Evolutionary conservation across 2,888 invertebrate species (phyloP).

Genomic region (Lacanobia oleracea): DNA sequence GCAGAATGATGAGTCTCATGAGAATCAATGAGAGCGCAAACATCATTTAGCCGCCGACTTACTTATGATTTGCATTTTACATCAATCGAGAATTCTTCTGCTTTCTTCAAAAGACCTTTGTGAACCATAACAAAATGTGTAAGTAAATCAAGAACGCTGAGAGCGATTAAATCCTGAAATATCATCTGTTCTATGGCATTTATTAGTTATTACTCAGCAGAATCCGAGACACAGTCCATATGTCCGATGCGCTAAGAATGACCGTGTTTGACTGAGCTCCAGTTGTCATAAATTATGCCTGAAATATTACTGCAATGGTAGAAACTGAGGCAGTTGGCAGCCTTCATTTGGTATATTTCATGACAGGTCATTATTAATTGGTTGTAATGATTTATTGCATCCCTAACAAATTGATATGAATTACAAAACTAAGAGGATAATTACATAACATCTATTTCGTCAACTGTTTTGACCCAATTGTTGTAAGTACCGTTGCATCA

Average conservation of each 20-base stretch:
- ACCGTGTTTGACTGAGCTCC: conserved; percentile 35
- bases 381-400: conserved; percentile 19
- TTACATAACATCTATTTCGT: conserved; percentile 5
- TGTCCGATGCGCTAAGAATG: conserved; percentile 22
- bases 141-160: conserved; percentile 3
- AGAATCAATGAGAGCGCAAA: not conserved
- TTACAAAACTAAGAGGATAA: conserved; percentile 4
- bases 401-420: conserved; percentile 20
- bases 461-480: conserved; percentile 8
- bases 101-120: not conserved
- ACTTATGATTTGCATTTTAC: not conserved
- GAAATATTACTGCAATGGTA: conserved; percentile 43
- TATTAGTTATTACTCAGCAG: conserved; percentile 12
- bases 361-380: conserved; percentile 36
- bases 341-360: conserved; percentile 18
- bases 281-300: conserved; percentile 48
- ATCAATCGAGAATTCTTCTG: not conserved
- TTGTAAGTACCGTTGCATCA: not conserved
- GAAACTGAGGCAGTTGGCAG: conserved; percentile 31
- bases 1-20: not conserved
- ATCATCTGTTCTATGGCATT: conserved; percentile 4
- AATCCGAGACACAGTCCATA: conserved; percentile 17
- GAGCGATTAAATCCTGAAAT: conserved; percentile 17
- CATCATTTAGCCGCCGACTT: not conserved
- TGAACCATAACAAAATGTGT: not conserved